phyloP scores from a whole-genome alignment of 2,888 invertebrate species.

The Cactoblastis cactorum region DNA sequence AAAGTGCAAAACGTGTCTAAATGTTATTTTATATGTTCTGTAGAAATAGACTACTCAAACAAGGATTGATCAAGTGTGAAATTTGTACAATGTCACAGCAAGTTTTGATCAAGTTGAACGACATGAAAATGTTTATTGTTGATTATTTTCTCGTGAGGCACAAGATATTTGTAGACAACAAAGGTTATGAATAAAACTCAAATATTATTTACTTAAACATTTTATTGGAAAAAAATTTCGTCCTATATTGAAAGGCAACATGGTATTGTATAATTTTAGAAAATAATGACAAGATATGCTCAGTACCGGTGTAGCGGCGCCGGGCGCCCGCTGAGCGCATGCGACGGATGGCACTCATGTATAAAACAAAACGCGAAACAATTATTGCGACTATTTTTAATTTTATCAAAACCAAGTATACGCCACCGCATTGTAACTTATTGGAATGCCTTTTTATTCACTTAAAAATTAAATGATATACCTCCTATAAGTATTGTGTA shows the following conservation, averaged over 20 bases:
- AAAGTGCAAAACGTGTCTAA: too few relatives aligned
- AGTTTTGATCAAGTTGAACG: too few relatives aligned
- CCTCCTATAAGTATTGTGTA: constrained; percentile 59
- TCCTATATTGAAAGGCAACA: constrained; percentile 79
- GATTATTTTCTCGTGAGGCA: too few relatives aligned
- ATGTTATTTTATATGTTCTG: too few relatives aligned
- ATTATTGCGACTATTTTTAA: constrained; percentile 47
- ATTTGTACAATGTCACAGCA: too few relatives aligned
- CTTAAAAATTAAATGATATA: constrained; percentile 68
- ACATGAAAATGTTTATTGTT: too few relatives aligned
- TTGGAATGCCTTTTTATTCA: constrained; percentile 76
- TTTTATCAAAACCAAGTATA: constrained; percentile 48
- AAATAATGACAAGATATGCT: constrained; percentile 55
- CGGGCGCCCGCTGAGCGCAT: constrained; percentile 16
- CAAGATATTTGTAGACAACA: too few relatives aligned
- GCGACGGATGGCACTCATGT: constrained; percentile 65
- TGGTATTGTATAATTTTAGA: constrained; percentile 74
- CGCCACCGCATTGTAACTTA: constrained; percentile 68
- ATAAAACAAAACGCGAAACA: constrained; percentile 50
- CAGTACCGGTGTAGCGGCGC: constrained; percentile 33
- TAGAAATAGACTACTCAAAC: too few relatives aligned
- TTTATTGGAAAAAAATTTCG: constrained; percentile 77
- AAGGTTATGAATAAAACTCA: constrained; percentile 50
- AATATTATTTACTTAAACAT: constrained; percentile 66
- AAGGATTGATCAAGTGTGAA: too few relatives aligned